Evolutionary conservation across 2,113 vertebrate genomes (phyloP).

Genomic region (Aspidoscelis tigris): DNA sequence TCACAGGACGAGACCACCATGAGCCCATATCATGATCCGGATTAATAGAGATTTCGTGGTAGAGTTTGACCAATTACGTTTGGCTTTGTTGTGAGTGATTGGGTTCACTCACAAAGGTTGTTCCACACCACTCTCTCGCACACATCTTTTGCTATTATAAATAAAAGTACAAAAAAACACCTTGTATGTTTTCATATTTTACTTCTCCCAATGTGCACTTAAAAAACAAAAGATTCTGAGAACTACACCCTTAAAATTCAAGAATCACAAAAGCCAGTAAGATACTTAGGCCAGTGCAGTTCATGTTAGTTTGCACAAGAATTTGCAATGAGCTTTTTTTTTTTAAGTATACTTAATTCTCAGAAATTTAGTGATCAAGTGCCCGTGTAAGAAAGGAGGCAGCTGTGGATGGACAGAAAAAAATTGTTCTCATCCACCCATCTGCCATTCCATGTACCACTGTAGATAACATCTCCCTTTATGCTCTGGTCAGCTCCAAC

Average conservation of each 20-base stretch:
- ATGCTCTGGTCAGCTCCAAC: not conserved
- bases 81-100: too few relatives aligned
- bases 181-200: not conserved
- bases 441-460: too few relatives aligned
- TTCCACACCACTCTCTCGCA: not conserved
- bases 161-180: not conserved
- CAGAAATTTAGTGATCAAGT: not conserved
- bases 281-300: not conserved
- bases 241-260: not conserved
- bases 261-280: not conserved
- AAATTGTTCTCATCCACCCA: not conserved
- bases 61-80: not conserved
- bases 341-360: not conserved
- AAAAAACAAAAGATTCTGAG: not conserved
- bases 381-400: not conserved
- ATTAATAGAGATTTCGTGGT: not conserved
- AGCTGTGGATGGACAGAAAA: not conserved
- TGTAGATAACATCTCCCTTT: not conserved
- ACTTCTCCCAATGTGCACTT: not conserved
- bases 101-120: not conserved
- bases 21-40: too few relatives aligned
- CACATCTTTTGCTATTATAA: not conserved
- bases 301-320: not conserved
- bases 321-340: not conserved
- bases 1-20: not conserved